These are phyloP conservation scores for Mesorhabditis belari DNA, from an alignment of 2,888 invertebrate genomes.

Conservation along the genomic window DNA sequence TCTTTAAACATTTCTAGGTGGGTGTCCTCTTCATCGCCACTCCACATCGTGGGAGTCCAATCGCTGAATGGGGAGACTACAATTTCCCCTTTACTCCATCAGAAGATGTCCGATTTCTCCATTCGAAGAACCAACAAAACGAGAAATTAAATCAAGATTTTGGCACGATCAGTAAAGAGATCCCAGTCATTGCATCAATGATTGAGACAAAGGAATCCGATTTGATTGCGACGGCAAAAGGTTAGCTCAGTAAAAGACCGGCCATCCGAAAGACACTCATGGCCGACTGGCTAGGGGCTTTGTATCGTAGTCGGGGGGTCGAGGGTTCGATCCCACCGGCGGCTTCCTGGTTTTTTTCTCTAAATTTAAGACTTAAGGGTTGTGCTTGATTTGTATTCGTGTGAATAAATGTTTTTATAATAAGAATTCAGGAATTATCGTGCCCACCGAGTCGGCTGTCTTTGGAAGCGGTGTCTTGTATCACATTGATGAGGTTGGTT, in stretches of 20 bases:
- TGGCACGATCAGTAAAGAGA: slow-evolving; percentile 15
- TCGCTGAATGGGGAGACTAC: slow-evolving; percentile 31
- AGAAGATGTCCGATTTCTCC: slow-evolving; percentile 37
- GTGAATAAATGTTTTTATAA: not conserved
- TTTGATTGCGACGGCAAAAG: slow-evolving; percentile 22
- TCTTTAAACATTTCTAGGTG: slow-evolving; percentile 10
- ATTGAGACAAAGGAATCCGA: slow-evolving; percentile 38
- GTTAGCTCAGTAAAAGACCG: too few species aligned
- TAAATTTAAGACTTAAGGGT: not conserved
- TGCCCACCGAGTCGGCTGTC: slow-evolving; percentile 41
- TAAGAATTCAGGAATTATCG: slow-evolving; percentile 23
- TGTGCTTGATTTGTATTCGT: too few species aligned
- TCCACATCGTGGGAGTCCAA: slow-evolving; percentile 44
- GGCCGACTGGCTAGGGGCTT: too few species aligned
- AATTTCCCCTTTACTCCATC: slow-evolving; percentile 35
- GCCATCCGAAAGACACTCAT: too few species aligned
- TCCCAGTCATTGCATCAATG: slow-evolving; percentile 41
- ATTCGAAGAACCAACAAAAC: slow-evolving; percentile 32
- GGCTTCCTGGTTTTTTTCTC: not conserved
- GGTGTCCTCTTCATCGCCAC: slow-evolving; percentile 49
- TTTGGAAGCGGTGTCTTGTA: slow-evolving; percentile 39
- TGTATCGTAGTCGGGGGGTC: too few species aligned
- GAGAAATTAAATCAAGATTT: slow-evolving; percentile 43
- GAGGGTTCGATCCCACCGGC: too few species aligned
- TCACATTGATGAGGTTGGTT: slow-evolving; percentile 28